phyloP scores from a whole-genome alignment of 1,140 invertebrate species.

The Zaprionus gabonicus region DNA sequence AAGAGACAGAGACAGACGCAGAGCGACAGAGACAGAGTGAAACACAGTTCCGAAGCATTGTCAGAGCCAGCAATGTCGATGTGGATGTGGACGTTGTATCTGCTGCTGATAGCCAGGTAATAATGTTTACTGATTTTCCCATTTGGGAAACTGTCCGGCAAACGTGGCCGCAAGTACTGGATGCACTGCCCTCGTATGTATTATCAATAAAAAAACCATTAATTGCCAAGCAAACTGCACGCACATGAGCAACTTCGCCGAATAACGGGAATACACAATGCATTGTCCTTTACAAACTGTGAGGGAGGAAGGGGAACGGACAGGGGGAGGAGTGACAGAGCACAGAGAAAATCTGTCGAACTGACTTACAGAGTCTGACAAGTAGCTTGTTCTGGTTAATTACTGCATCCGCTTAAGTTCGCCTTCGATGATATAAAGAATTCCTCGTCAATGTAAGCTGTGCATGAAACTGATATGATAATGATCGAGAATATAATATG shows the following conservation, averaged over 20 bases:
- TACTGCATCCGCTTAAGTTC: constrained; percentile 12
- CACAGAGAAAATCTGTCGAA: background rate
- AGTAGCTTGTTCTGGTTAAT: constrained; percentile 20
- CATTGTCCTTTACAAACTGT: background rate
- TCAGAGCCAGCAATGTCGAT: background rate
- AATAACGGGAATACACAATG: background rate
- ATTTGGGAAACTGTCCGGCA: constrained; percentile 26
- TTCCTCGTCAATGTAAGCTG: background rate
- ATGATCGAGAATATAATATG: background rate
- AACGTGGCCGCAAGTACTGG: constrained; percentile 16
- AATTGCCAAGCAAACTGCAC: constrained; percentile 32
- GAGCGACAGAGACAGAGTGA: background rate
- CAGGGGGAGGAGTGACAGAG: background rate
- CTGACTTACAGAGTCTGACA: constrained; percentile 9
- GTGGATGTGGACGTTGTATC: background rate
- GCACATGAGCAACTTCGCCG: constrained; percentile 16
- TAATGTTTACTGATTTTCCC: constrained; percentile 67
- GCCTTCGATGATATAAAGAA: background rate
- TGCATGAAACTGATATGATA: constrained; percentile 5
- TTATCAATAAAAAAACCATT: constrained; percentile 39
- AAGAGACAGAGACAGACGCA: background rate
- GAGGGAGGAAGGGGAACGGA: background rate
- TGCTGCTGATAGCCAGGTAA: constrained; percentile 64
- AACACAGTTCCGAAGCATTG: background rate
- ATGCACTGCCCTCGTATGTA: constrained; percentile 15